Percentiles rank a stretch among this genome's conserved stretches.
Evolutionary conservation across 2,888 invertebrate genomes (phyloP).

Genomic region (Eupsilia transversa): DNA sequence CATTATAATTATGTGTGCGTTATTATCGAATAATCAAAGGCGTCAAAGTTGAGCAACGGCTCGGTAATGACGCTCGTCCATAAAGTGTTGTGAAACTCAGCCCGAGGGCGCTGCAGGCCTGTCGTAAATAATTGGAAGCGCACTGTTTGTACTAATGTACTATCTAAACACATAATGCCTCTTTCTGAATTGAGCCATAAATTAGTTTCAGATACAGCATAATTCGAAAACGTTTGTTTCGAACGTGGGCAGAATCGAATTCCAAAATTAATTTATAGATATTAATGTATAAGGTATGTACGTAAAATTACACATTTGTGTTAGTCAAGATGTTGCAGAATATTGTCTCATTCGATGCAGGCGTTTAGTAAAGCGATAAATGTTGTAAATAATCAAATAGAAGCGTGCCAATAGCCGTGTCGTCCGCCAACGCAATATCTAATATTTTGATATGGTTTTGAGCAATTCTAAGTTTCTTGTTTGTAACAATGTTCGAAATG

Average conservation of each 20-base stretch:
- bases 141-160: slow-evolving; percentile 84
- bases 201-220: slow-evolving; percentile 72
- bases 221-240: slow-evolving; percentile 61
- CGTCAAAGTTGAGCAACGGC: slow-evolving; percentile 76
- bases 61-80: slow-evolving; percentile 76
- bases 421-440: slow-evolving; percentile 64
- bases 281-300: slow-evolving; percentile 29
- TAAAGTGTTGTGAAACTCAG: slow-evolving; percentile 79
- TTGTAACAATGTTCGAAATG: slow-evolving; percentile 24
- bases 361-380: slow-evolving; percentile 66
- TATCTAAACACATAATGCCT: slow-evolving; percentile 83
- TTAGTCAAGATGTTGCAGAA: slow-evolving; percentile 73
- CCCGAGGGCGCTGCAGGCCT: slow-evolving; percentile 75
- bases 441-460: slow-evolving; percentile 58
- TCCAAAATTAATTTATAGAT: slow-evolving; percentile 64
- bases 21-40: slow-evolving; percentile 77
- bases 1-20: slow-evolving; percentile 64
- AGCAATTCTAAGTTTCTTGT: slow-evolving; percentile 45
- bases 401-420: slow-evolving; percentile 68
- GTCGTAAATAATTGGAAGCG: slow-evolving; percentile 86
- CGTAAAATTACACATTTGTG: slow-evolving; percentile 59
- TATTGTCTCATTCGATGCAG: slow-evolving; percentile 70
- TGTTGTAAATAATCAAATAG: slow-evolving; percentile 72
- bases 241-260: slow-evolving; percentile 75
- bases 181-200: slow-evolving; percentile 85